Evolutionary conservation across 2,888 invertebrate species (phyloP).

Genomic region (Eucriotettix oculatus): DNA sequence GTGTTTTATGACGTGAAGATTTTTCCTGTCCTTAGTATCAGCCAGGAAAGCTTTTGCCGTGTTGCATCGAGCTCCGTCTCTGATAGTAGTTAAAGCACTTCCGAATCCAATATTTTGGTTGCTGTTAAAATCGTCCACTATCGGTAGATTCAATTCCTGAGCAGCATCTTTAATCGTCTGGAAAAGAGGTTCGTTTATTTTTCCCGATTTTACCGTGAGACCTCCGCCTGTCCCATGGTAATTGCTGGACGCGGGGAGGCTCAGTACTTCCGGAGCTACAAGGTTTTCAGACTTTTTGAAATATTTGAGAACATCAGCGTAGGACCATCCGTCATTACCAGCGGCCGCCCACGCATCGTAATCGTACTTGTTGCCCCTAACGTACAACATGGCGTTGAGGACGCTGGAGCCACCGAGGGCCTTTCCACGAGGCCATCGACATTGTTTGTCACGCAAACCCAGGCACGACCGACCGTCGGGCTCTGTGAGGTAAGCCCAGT

Average conservation of each 20-base stretch:
- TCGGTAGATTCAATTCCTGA: constrained; percentile 28
- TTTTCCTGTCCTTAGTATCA: constrained; percentile 38
- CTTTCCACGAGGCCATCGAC: constrained; percentile 41
- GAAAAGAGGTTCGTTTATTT: constrained; percentile 30
- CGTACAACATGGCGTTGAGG: constrained; percentile 47
- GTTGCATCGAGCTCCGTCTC: constrained; percentile 28
- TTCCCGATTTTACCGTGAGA: constrained; percentile 26
- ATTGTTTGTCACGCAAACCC: constrained; percentile 21
- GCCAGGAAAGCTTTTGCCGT: constrained; percentile 47
- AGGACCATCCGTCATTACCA: constrained; percentile 46
- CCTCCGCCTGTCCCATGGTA: constrained; percentile 30
- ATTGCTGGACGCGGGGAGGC: constrained; percentile 29
- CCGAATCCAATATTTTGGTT: constrained; percentile 25
- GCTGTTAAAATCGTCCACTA: constrained; percentile 25
- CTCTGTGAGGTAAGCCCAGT: constrained; percentile 32
- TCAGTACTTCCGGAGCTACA: constrained; percentile 36
- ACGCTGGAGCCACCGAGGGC: constrained; percentile 45
- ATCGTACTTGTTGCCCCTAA: constrained; percentile 43
- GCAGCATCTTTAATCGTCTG: constrained; percentile 28
- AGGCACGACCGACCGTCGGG: constrained; percentile 25
- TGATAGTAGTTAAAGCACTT: constrained; percentile 30
- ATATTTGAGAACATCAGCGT: constrained; percentile 27
- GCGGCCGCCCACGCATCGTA: constrained; percentile 43
- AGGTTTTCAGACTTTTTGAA: constrained; percentile 29
- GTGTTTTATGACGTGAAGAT: constrained; percentile 48